Conservation (phyloP, 2,113 vertebrate genomes). For the Cinclus mexicanus region DNA sequence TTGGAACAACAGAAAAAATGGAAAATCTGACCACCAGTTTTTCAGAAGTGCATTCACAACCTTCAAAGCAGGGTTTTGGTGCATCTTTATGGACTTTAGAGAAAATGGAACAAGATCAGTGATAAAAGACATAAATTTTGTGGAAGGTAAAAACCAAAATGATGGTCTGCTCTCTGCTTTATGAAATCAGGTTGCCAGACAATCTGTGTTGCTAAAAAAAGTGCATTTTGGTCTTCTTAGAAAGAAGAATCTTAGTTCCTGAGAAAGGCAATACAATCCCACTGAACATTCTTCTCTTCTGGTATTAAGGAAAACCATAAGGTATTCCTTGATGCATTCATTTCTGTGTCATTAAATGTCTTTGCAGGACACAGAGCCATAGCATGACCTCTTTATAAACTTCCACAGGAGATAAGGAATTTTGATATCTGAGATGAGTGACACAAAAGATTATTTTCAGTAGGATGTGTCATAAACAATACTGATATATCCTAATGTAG, state of each 20-base stretch:
- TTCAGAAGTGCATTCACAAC: background rate
- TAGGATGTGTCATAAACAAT: background rate
- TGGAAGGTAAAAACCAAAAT: background rate
- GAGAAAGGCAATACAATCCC: background rate
- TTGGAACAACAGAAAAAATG: background rate
- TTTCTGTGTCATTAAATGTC: background rate
- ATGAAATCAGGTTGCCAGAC: background rate
- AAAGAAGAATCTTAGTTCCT: background rate
- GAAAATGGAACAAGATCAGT: background rate
- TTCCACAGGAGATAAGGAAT: background rate
- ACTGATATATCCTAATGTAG: background rate
- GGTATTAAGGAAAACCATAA: background rate
- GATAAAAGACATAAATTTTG: background rate
- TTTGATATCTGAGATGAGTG: background rate
- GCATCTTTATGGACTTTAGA: background rate
- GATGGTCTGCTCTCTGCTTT: background rate
- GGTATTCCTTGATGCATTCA: background rate
- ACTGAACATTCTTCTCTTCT: background rate
- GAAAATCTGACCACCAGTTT: background rate
- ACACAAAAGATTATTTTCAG: background rate
- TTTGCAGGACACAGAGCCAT: background rate
- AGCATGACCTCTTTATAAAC: background rate
- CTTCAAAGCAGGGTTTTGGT: background rate
- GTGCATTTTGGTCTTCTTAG: background rate
- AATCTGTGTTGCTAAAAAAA: background rate